Percentiles rank a stretch among this genome's conserved stretches.
These are phyloP conservation scores for Pachyrhynchus sulphureomaculatus DNA, from an alignment of 1,140 invertebrate genomes.

Conservation along the genomic window DNA sequence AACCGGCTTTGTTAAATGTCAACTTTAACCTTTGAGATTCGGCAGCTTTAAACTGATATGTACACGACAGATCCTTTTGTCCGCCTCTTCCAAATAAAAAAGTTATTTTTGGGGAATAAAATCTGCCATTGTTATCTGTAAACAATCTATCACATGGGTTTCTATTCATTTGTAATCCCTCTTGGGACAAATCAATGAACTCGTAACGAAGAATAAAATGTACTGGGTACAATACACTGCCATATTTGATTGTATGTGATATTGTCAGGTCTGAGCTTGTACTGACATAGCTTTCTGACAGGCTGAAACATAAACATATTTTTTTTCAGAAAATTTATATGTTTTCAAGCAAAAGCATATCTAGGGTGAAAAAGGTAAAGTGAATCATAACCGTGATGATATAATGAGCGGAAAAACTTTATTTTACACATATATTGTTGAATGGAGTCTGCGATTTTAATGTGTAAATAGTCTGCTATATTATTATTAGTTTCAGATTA, in stretches of 20 bases:
- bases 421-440: no score
- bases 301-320: no score
- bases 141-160: constrained; percentile 65
- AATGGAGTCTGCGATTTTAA: no score
- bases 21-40: constrained; percentile 66
- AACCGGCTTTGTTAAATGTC: constrained; percentile 64
- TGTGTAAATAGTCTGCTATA: no score
- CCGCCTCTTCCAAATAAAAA: constrained; percentile 82
- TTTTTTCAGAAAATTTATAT: no score
- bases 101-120: constrained; percentile 75
- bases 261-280: constrained; percentile 70
- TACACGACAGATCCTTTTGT: constrained; percentile 70
- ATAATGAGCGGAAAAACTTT: no score
- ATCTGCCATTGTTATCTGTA: constrained; percentile 59
- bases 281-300: constrained; percentile 76
- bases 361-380: no score
- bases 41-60: constrained; percentile 71
- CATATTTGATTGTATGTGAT: constrained; percentile 71
- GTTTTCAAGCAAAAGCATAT: no score
- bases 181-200: constrained; percentile 68
- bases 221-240: constrained; percentile 74
- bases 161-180: constrained; percentile 59
- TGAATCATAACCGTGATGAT: no score
- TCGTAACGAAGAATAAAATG: constrained; percentile 78
- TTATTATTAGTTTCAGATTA: no score